These are phyloP conservation scores for Brenthis ino DNA, from an alignment of 2,888 invertebrate species.

Conservation along the genomic window DNA sequence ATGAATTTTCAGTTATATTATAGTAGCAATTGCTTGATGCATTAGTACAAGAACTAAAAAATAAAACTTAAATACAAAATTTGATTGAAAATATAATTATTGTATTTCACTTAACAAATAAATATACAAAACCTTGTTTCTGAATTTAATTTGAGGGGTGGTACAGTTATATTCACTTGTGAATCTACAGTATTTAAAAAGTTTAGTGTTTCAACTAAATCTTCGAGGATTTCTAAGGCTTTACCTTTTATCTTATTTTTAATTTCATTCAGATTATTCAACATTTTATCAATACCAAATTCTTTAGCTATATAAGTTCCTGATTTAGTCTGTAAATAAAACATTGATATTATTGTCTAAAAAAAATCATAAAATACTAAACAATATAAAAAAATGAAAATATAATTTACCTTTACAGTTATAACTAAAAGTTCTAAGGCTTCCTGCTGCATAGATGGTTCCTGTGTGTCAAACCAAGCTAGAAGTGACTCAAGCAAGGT, in stretches of 20 bases:
- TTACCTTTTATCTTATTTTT: conserved; percentile 65
- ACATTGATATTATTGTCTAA: conserved; percentile 42
- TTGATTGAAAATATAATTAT: conserved; percentile 25
- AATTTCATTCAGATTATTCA: conserved; percentile 66
- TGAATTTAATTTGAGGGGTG: conserved; percentile 69
- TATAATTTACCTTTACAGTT: conserved; percentile 76
- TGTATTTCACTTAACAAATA: not conserved
- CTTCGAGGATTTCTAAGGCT: conserved; percentile 65
- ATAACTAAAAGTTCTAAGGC: conserved; percentile 81
- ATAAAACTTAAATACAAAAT: not conserved
- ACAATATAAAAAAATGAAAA: conserved; percentile 5
- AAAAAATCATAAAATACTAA: not conserved
- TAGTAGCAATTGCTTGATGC: conserved; percentile 58
- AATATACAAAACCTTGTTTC: conserved; percentile 58
- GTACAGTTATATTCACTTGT: conserved; percentile 58
- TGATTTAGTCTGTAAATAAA: conserved; percentile 69
- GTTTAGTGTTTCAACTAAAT: conserved; percentile 68
- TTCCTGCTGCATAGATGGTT: conserved; percentile 78
- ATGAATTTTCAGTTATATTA: conserved; percentile 52
- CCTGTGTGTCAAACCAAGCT: conserved; percentile 83
- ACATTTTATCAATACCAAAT: conserved; percentile 67
- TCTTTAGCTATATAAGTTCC: conserved; percentile 78
- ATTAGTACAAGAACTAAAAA: conserved; percentile 50
- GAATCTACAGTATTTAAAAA: conserved; percentile 70
- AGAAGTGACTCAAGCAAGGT: conserved; percentile 83